Conservation (phyloP, 37 sponge, comb jelly and placozoan genomes). For the Bolinopsis microptera region DNA sequence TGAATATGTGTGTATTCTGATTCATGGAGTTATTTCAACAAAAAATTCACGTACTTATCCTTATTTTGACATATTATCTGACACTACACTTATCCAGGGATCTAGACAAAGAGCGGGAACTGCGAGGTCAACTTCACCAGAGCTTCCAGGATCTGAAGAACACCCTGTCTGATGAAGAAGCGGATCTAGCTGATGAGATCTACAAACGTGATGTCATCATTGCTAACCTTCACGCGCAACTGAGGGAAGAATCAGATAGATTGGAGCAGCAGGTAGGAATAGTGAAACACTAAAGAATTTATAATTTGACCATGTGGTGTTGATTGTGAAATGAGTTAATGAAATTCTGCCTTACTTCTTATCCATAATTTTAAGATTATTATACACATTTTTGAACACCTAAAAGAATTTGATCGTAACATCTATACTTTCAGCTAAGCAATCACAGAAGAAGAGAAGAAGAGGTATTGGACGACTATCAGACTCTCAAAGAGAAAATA, state of each 20-base stretch:
- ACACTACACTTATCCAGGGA: conserved; percentile 11
- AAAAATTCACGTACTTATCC: too few species aligned
- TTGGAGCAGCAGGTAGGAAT: conserved; percentile 15
- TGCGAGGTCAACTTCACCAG: conserved; percentile 43
- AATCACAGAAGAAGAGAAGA: conserved; percentile 33
- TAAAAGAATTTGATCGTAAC: too few species aligned
- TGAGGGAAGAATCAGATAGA: conserved; percentile 59
- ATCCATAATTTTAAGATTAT: too few species aligned
- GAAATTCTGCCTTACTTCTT: too few species aligned
- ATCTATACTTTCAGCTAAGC: neutral
- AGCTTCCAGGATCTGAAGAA: conserved; percentile 37
- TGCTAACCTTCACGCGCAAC: conserved; percentile 46
- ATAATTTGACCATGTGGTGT: too few species aligned
- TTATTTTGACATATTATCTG: too few species aligned
- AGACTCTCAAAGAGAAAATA: conserved; percentile 25
- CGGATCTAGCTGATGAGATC: conserved; percentile 59
- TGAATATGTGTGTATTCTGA: too few species aligned
- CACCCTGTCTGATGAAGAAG: conserved; percentile 38
- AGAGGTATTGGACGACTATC: conserved; percentile 57
- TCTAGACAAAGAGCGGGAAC: conserved; percentile 56
- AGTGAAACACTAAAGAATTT: too few species aligned
- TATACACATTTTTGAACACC: too few species aligned
- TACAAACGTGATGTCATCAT: conserved; percentile 58
- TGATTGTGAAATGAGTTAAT: too few species aligned
- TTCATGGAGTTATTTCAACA: too few species aligned